A percentile compares a stretch with the other conserved stretches of the same genome.
These are phyloP conservation scores for Cochlearius cochlearius DNA, from an alignment of 2,113 vertebrate genomes.

Conservation along the genomic window DNA sequence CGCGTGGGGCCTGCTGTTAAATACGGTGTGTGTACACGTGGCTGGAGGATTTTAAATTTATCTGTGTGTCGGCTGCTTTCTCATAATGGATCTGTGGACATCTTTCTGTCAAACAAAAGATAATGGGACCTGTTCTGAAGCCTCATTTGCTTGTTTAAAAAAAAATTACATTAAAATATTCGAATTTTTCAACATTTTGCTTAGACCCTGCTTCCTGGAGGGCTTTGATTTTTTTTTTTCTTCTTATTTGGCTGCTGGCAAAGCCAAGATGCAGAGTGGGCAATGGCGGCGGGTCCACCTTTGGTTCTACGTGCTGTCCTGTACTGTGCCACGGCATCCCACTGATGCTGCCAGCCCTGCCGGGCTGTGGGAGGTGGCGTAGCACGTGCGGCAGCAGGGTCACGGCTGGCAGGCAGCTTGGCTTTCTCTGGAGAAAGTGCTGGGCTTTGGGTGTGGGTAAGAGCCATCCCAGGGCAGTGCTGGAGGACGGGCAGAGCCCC, in stretches of 20 bases:
- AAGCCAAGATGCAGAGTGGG: neutral
- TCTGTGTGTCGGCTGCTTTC: neutral
- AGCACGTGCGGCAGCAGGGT: neutral
- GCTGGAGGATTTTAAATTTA: neutral
- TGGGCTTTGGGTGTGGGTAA: neutral
- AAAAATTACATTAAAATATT: constrained; percentile 41
- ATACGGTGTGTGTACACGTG: neutral
- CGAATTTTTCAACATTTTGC: constrained; percentile 42
- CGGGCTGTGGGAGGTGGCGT: neutral
- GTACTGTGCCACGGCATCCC: neutral
- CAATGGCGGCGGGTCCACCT: accelerated
- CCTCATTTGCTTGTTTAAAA: constrained; percentile 17
- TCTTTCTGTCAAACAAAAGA: constrained; percentile 36
- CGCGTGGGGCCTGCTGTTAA: neutral
- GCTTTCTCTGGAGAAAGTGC: neutral
- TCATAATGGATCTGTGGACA: constrained; percentile 23
- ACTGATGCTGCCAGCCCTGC: neutral
- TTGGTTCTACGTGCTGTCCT: neutral
- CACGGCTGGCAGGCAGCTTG: neutral
- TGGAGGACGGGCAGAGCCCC: neutral
- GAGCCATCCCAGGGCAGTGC: neutral
- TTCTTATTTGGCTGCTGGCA: neutral
- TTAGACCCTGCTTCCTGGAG: neutral
- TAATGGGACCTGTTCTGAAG: neutral
- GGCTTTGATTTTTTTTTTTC: neutral